phyloP scores from a whole-genome alignment of 2,888 invertebrate genomes.

The Lithophane leautieri region DNA sequence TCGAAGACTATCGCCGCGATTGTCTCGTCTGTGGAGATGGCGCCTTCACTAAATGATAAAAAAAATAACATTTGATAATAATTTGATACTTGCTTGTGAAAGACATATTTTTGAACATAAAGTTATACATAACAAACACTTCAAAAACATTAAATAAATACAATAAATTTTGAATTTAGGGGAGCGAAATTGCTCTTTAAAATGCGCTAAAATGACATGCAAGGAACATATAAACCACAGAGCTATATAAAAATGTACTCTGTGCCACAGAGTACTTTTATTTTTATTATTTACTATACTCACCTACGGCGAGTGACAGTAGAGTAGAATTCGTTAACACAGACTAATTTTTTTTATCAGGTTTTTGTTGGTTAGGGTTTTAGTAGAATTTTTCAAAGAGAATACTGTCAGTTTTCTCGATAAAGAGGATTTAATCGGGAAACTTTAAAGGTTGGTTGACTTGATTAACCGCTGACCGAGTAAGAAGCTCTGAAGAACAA shows the following conservation, averaged over 20 bases:
- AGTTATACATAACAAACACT: constrained; percentile 30
- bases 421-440: background rate
- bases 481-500: background rate
- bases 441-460: background rate
- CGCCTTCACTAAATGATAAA: background rate
- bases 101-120: constrained; percentile 27
- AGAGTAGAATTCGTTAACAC: background rate
- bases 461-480: background rate
- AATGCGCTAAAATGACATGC: background rate
- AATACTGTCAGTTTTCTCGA: background rate
- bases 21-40: too few relatives aligned
- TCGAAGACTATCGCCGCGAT: too few relatives aligned
- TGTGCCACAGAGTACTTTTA: background rate
- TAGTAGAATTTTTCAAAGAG: background rate
- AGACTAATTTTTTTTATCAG: too few relatives aligned
- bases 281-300: too few relatives aligned
- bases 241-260: too few relatives aligned
- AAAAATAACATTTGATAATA: background rate
- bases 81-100: constrained; percentile 11
- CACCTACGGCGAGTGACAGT: background rate
- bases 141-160: constrained; percentile 25
- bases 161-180: constrained; percentile 2
- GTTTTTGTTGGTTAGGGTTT: background rate
- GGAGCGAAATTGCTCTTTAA: background rate
- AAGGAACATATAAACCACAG: too few relatives aligned